Evolutionary conservation across 2,113 vertebrate genomes (phyloP).

Genomic region (Limanda limanda): DNA sequence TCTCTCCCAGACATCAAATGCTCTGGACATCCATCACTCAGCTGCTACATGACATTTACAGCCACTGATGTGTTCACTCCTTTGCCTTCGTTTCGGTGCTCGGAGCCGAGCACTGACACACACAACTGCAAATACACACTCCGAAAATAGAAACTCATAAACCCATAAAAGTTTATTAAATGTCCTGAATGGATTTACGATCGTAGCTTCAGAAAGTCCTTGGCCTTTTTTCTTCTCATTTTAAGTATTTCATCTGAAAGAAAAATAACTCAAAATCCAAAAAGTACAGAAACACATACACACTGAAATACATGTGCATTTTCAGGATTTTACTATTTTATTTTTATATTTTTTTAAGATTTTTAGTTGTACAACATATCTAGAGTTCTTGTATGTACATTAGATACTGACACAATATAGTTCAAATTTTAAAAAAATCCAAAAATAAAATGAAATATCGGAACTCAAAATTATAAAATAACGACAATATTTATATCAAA

Average conservation of each 20-base stretch:
- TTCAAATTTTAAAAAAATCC: too few relatives aligned
- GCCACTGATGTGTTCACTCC: conserved; percentile 47
- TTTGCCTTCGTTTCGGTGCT: conserved; percentile 34
- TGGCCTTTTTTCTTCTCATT: background rate
- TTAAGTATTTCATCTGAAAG: too few relatives aligned
- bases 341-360: too few relatives aligned
- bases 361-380: too few relatives aligned
- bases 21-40: conserved; percentile 57
- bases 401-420: too few relatives aligned
- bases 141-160: background rate
- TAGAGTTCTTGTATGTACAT: too few relatives aligned
- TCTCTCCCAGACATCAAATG: conserved; percentile 54
- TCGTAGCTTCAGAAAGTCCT: background rate
- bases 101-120: background rate
- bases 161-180: background rate
- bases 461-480: too few relatives aligned
- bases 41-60: conserved; percentile 52
- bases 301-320: background rate
- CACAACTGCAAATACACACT: background rate
- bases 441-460: too few relatives aligned
- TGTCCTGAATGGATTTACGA: background rate
- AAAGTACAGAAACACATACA: too few relatives aligned
- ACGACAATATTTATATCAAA: too few relatives aligned
- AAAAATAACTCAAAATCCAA: too few relatives aligned
- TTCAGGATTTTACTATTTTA: too few relatives aligned